Evolutionary conservation across 1,140 invertebrate genomes (phyloP).

Genomic region (Eumeta japonica): DNA sequence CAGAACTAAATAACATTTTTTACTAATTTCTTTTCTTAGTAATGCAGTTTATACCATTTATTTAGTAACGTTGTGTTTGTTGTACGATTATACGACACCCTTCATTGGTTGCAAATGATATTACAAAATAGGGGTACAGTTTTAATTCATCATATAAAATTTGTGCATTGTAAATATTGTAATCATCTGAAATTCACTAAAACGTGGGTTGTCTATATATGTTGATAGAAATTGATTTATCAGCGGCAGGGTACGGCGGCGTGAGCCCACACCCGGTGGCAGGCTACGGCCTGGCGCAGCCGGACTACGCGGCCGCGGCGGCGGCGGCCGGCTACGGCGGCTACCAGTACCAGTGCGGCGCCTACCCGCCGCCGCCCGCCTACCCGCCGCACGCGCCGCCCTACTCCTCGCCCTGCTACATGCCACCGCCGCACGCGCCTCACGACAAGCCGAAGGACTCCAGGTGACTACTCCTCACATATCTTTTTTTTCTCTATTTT

Average conservation of each 20-base stretch:
- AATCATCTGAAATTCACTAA: no score
- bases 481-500: constrained; percentile 4
- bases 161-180: no score
- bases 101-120: no score
- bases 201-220: no score
- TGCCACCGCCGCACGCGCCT: constrained; percentile 77
- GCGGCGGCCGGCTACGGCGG: constrained; percentile 64
- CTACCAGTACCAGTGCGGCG: constrained; percentile 60
- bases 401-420: constrained; percentile 77
- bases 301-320: constrained; percentile 71
- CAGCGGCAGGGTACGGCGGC: constrained; percentile 68
- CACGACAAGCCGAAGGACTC: constrained; percentile 74
- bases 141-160: no score
- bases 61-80: no score
- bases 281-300: constrained; percentile 76
- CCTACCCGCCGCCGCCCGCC: constrained; percentile 64
- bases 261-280: constrained; percentile 74
- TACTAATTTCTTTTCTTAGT: no score
- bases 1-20: no score
- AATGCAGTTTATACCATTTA: no score
- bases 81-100: no score
- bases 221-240: not conserved
- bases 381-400: constrained; percentile 66
- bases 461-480: constrained; percentile 67
- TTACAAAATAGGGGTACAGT: no score